Evolutionary conservation across 1,140 invertebrate genomes (phyloP).

Genomic region (Drosophila auraria): DNA sequence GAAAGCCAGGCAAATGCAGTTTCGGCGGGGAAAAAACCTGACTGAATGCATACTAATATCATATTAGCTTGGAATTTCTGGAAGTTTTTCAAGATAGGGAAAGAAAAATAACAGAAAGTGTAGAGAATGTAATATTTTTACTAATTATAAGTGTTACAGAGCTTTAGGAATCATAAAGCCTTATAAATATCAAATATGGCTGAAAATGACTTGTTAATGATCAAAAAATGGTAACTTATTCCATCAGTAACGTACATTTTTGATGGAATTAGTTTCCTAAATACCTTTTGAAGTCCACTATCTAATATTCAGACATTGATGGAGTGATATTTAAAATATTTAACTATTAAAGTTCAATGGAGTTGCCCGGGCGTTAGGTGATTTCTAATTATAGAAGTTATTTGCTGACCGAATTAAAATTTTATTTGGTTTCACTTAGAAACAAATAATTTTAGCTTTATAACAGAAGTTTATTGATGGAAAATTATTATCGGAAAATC

Average conservation of each 20-base stretch:
- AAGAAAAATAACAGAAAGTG: background rate
- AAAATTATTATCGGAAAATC: background rate
- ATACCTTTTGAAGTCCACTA: slow-evolving; percentile 5
- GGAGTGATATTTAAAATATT: slow-evolving; percentile 18
- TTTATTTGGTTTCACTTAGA: background rate
- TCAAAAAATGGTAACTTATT: slow-evolving; percentile 1
- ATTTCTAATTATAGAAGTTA: too few relatives aligned
- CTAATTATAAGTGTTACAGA: background rate
- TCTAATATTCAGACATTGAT: slow-evolving; percentile 17
- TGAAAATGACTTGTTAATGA: background rate
- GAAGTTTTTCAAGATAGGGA: background rate
- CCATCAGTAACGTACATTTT: background rate
- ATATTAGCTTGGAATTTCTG: background rate
- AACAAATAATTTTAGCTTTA: background rate
- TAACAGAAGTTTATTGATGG: background rate
- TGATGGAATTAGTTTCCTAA: slow-evolving; percentile 4
- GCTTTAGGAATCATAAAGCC: background rate
- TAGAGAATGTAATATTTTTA: background rate
- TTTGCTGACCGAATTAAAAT: too few relatives aligned
- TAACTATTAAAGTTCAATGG: background rate
- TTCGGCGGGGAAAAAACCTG: slow-evolving; percentile 15
- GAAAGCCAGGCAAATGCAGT: slow-evolving; percentile 37
- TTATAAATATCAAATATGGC: background rate
- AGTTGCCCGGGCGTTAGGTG: too few relatives aligned
- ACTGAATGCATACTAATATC: slow-evolving; percentile 16